Conservation (phyloP, 2,113 vertebrate species). For the Muntiacus reevesi region DNA sequence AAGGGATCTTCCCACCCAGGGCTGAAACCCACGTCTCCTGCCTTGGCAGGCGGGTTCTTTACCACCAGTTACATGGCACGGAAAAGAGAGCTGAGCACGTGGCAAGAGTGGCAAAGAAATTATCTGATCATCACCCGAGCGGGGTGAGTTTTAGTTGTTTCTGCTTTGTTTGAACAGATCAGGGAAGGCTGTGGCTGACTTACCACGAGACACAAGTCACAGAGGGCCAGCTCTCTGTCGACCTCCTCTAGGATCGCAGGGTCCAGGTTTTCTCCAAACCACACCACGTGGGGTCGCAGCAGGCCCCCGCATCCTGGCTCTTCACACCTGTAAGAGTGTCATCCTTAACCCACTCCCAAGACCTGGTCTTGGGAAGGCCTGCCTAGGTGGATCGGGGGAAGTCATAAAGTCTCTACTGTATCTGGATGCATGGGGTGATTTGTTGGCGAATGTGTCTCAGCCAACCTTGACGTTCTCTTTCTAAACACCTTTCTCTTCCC, state of each 20-base stretch:
- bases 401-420: too few relatives aligned
- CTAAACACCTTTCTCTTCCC: neutral
- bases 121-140: neutral
- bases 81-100: neutral
- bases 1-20: neutral
- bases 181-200: conserved; percentile 77
- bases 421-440: neutral
- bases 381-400: neutral
- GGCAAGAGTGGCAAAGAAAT: neutral
- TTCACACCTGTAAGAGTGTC: conserved; percentile 83
- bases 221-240: conserved; percentile 92
- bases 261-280: conserved; percentile 97
- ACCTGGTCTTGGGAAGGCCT: too few relatives aligned
- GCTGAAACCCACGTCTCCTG: neutral
- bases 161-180: neutral
- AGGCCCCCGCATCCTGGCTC: conserved; percentile 88
- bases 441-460: neutral
- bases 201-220: conserved; percentile 96
- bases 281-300: conserved; percentile 94
- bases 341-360: neutral
- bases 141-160: neutral
- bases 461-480: neutral
- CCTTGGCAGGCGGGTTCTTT: neutral
- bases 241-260: conserved; percentile 89
- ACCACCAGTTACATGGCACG: neutral